Evolutionary conservation across 2,888 invertebrate genomes (phyloP).

Genomic region (Pandemis cinnamomeana): DNA sequence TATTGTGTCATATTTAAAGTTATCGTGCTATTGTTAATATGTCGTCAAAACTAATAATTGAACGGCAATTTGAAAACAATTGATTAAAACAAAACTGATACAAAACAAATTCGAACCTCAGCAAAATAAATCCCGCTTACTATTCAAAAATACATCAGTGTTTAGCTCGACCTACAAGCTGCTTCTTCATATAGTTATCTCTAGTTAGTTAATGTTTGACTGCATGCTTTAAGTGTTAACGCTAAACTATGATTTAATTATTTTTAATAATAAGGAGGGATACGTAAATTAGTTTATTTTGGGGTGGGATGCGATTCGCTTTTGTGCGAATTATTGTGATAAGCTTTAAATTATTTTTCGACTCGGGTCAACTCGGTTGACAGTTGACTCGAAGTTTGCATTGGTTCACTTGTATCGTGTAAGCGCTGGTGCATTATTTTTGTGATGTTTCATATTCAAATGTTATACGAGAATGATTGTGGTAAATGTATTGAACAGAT

Average conservation of each 20-base stretch:
- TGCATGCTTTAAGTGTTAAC: slow-evolving; percentile 37
- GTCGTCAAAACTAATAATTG: slow-evolving; percentile 10
- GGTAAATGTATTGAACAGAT: slow-evolving; percentile 36
- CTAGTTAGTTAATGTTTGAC: slow-evolving; percentile 40
- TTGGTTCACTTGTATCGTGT: slow-evolving; percentile 58
- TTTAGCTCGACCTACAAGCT: slow-evolving; percentile 37
- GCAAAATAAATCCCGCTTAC: slow-evolving; percentile 29
- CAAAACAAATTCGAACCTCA: slow-evolving; percentile 14
- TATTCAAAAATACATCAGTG: slow-evolving; percentile 32
- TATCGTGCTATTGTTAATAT: slow-evolving; percentile 39
- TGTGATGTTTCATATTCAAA: slow-evolving; percentile 71
- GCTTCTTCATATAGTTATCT: slow-evolving; percentile 30
- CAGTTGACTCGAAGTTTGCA: slow-evolving; percentile 62
- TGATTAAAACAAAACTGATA: slow-evolving; percentile 9
- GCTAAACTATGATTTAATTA: slow-evolving; percentile 39
- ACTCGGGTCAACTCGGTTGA: slow-evolving; percentile 57
- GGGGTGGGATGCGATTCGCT: slow-evolving; percentile 59
- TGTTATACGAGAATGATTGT: slow-evolving; percentile 54
- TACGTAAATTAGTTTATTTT: slow-evolving; percentile 45
- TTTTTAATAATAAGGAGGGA: slow-evolving; percentile 31
- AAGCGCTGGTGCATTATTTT: slow-evolving; percentile 75
- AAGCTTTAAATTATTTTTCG: slow-evolving; percentile 83
- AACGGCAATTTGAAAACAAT: not conserved
- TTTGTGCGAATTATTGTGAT: slow-evolving; percentile 69
- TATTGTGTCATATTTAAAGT: slow-evolving; percentile 65